Conservation (phyloP, 2,888 invertebrate species). For the Cosmorhoe ocellata region DNA sequence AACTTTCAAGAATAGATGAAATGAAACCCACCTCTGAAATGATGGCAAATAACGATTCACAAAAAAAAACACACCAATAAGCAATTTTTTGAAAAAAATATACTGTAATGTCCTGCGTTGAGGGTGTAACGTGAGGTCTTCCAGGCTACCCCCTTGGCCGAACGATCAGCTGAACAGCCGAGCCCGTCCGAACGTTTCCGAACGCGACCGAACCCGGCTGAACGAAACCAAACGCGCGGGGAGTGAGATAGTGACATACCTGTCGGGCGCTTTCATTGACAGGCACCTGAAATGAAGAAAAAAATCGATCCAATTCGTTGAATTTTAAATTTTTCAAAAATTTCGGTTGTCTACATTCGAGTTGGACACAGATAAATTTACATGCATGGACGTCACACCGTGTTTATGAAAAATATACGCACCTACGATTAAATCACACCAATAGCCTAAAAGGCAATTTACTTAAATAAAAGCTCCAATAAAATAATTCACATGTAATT, state of each 20-base stretch:
- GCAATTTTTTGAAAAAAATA: conserved; percentile 75
- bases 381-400: conserved; percentile 58
- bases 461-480: background rate
- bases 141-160: conserved; percentile 78
- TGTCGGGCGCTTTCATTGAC: conserved; percentile 89
- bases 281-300: conserved; percentile 89
- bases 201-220: conserved; percentile 75
- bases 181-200: conserved; percentile 70
- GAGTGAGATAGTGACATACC: conserved; percentile 83
- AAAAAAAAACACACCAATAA: conserved; percentile 76
- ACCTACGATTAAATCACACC: background rate
- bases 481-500: conserved; percentile 8
- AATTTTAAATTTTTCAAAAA: conserved; percentile 75
- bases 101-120: conserved; percentile 78
- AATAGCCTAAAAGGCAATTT: conserved; percentile 1
- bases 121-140: conserved; percentile 78
- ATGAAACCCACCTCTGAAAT: conserved; percentile 63
- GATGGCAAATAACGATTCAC: conserved; percentile 49
- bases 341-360: conserved; percentile 47
- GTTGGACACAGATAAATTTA: conserved; percentile 80
- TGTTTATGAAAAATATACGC: background rate
- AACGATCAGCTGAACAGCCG: conserved; percentile 66
- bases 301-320: conserved; percentile 85
- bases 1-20: conserved; percentile 61
- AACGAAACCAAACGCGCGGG: conserved; percentile 74